Evolutionary conservation across 2,113 vertebrate species (phyloP).

Genomic region (Ranitomeya variabilis): DNA sequence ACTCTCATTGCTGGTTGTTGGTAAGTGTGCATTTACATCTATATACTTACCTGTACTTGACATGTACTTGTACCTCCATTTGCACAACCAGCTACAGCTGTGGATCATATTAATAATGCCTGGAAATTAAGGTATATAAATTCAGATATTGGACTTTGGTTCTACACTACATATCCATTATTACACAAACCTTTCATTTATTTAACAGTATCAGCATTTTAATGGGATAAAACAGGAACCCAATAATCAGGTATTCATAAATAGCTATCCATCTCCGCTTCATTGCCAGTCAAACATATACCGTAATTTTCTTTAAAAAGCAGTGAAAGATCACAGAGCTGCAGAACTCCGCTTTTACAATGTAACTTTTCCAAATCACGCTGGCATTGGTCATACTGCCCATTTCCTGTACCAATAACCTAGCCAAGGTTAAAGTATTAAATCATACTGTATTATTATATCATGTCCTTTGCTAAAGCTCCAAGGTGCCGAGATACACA

Average conservation of each 20-base stretch:
- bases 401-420: background rate
- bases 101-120: too few relatives aligned
- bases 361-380: background rate
- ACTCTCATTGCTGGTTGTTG: too few relatives aligned
- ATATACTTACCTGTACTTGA: too few relatives aligned
- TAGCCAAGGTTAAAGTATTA: background rate
- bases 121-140: too few relatives aligned
- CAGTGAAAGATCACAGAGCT: constrained; percentile 3
- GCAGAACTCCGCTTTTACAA: constrained; percentile 46
- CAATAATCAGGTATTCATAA: constrained; percentile 8
- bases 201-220: background rate
- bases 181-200: too few relatives aligned
- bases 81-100: too few relatives aligned
- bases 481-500: background rate
- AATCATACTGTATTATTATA: background rate
- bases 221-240: background rate
- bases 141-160: too few relatives aligned
- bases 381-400: constrained; percentile 56
- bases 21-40: too few relatives aligned
- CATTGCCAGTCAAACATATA: constrained; percentile 11
- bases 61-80: too few relatives aligned
- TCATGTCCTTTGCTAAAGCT: background rate
- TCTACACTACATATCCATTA: too few relatives aligned
- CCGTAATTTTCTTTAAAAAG: constrained; percentile 4
- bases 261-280: constrained; percentile 4